phyloP scores from a whole-genome alignment of 2,113 vertebrate species.

The Salminus brasiliensis region DNA sequence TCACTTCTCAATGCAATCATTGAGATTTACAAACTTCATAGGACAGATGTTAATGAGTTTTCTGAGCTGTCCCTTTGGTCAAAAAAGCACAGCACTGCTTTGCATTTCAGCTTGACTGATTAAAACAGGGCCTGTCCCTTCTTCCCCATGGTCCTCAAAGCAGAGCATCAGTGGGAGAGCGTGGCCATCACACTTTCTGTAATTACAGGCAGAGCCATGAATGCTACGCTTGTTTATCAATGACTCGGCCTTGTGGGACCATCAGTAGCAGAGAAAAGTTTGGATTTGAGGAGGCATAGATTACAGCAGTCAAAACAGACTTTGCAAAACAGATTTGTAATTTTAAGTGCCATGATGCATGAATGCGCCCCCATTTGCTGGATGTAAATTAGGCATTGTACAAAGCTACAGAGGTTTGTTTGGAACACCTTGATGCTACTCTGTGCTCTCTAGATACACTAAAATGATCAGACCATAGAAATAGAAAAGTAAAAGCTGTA shows the following conservation, averaged over 20 bases:
- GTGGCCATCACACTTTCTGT: background rate
- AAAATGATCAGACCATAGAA: background rate
- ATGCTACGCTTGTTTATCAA: background rate
- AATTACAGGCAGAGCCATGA: constrained; percentile 4
- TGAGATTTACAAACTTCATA: background rate
- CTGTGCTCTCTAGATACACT: background rate
- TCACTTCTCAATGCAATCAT: background rate
- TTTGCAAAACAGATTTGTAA: background rate
- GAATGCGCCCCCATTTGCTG: background rate
- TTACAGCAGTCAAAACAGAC: background rate
- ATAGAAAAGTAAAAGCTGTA: too few species aligned
- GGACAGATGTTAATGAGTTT: background rate
- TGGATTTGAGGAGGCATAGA: background rate
- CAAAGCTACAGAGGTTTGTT: background rate
- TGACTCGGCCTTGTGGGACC: background rate
- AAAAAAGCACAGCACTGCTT: background rate
- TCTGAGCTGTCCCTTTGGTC: background rate
- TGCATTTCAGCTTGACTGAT: background rate
- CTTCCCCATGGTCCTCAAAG: background rate
- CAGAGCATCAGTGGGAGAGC: background rate
- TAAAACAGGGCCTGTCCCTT: background rate
- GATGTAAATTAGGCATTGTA: background rate
- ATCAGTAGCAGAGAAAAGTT: background rate
- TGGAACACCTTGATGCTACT: background rate
- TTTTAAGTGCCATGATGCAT: background rate